Evolutionary conservation across 2,113 vertebrate genomes (phyloP).

Genomic region (Engraulis encrasicolus): DNA sequence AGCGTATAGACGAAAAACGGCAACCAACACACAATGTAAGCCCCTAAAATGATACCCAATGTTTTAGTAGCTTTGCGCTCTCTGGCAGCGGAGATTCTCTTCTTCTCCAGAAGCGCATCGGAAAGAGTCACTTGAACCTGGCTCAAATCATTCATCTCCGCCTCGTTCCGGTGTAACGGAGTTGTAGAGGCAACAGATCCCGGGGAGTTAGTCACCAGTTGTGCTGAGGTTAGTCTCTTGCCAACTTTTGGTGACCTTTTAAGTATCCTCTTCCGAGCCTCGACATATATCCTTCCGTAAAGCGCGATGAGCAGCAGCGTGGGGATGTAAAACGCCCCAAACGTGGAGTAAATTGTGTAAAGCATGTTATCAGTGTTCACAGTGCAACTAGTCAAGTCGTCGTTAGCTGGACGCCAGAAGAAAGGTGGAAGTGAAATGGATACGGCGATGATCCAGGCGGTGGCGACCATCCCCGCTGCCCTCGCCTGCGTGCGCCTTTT

Average conservation of each 20-base stretch:
- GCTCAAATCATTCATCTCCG: conserved; percentile 81
- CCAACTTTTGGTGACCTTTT: conserved; percentile 90
- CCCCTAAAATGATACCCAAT: conserved; percentile 94
- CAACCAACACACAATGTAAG: conserved; percentile 96
- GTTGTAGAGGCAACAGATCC: conserved; percentile 85
- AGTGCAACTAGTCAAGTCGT: conserved; percentile 82
- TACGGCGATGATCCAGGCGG: conserved; percentile 95
- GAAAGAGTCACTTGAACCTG: conserved; percentile 93
- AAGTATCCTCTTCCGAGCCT: conserved; percentile 92
- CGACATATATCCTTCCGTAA: conserved; percentile 94
- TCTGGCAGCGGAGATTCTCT: conserved; percentile 92
- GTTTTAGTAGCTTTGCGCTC: conserved; percentile 97
- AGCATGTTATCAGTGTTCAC: conserved; percentile 96
- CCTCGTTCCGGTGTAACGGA: conserved; percentile 83
- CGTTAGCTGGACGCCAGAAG: conserved; percentile 94
- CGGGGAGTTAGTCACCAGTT: conserved; percentile 88
- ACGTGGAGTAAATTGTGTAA: conserved; percentile 97
- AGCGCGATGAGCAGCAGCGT: conserved; percentile 93
- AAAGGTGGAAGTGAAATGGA: conserved; percentile 95
- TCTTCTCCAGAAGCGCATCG: conserved; percentile 92
- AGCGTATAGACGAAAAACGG: conserved; percentile 97
- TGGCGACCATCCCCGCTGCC: conserved; percentile 90
- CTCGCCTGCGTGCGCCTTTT: conserved; percentile 90
- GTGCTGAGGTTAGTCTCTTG: conserved; percentile 91
- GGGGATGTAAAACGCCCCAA: conserved; percentile 96